phyloP scores from a whole-genome alignment of 2,888 invertebrate species.

The Eupithecia subfuscata region DNA sequence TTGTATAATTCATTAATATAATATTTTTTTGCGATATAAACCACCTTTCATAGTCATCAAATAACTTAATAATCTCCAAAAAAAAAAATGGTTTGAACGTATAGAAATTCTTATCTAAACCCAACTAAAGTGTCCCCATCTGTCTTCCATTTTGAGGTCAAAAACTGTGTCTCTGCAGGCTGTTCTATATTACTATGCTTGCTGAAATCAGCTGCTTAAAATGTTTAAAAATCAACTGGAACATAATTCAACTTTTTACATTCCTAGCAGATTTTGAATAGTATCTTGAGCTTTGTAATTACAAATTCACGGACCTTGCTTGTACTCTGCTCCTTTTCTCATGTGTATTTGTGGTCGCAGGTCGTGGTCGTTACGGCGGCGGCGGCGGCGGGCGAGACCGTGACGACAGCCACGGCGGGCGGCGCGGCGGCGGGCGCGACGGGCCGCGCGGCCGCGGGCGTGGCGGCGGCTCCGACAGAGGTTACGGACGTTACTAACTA shows the following conservation, averaged over 20 bases:
- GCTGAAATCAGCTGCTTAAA: too few species aligned
- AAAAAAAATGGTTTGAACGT: too few species aligned
- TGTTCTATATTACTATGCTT: too few species aligned
- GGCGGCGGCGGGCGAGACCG: slow-evolving; percentile 68
- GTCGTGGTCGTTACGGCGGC: slow-evolving; percentile 65
- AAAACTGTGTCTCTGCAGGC: too few species aligned
- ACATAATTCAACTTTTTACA: not conserved
- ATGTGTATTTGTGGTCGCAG: slow-evolving; percentile 46
- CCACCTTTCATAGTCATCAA: too few species aligned
- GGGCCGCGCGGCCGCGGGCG: slow-evolving; percentile 42
- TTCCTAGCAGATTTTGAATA: not conserved
- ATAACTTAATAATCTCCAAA: too few species aligned
- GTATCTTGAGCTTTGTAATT: too few species aligned
- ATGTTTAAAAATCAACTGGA: too few species aligned
- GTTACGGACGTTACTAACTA: slow-evolving; percentile 3
- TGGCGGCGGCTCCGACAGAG: slow-evolving; percentile 11
- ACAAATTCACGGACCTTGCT: not conserved
- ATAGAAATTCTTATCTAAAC: too few species aligned
- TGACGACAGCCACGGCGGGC: slow-evolving; percentile 55
- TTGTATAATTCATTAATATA: not conserved
- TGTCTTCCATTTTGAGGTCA: too few species aligned
- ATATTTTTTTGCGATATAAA: too few species aligned
- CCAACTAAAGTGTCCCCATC: too few species aligned
- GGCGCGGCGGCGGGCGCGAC: slow-evolving; percentile 49
- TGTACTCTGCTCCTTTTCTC: not conserved